Conservation (phyloP, 2,888 invertebrate species). For the Drosophila helvetica region DNA sequence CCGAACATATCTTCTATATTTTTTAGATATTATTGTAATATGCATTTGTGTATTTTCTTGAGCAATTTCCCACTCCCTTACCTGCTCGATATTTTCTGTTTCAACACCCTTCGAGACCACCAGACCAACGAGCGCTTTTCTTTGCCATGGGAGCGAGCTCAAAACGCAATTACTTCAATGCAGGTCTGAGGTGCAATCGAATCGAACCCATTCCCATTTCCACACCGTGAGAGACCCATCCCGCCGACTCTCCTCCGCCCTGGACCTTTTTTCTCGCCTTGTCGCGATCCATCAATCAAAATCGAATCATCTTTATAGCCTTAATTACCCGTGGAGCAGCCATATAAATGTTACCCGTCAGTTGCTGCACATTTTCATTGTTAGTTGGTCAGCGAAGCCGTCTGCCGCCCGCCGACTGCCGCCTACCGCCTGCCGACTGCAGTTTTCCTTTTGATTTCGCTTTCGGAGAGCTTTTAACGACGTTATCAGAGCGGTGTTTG, state of each 20-base stretch:
- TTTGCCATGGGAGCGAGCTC: constrained; percentile 3
- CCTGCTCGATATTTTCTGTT: constrained; percentile 2
- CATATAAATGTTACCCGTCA: constrained; percentile 66
- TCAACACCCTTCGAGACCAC: constrained; percentile 28
- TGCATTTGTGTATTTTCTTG: too few species aligned
- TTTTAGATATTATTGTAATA: too few species aligned
- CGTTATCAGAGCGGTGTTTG: constrained; percentile 73
- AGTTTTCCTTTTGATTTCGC: constrained; percentile 60
- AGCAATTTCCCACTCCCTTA: too few species aligned
- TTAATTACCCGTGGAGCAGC: constrained; percentile 70
- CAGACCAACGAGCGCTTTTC: constrained; percentile 7
- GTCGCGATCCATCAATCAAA: constrained; percentile 55
- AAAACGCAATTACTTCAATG: constrained; percentile 22
- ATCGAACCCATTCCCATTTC: constrained; percentile 17
- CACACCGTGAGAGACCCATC: constrained; percentile 4
- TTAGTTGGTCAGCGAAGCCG: constrained; percentile 40
- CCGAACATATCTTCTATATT: too few species aligned
- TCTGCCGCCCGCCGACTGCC: constrained; percentile 14
- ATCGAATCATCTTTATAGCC: constrained; percentile 72
- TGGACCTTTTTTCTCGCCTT: constrained; percentile 10
- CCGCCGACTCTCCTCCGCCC: too few species aligned
- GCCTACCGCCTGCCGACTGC: constrained; percentile 12
- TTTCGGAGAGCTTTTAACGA: constrained; percentile 66
- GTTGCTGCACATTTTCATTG: constrained; percentile 61
- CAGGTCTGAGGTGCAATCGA: constrained; percentile 14